Evolutionary conservation across 1,140 invertebrate genomes (phyloP).

Genomic region (Cardiocondyla obscurior): DNA sequence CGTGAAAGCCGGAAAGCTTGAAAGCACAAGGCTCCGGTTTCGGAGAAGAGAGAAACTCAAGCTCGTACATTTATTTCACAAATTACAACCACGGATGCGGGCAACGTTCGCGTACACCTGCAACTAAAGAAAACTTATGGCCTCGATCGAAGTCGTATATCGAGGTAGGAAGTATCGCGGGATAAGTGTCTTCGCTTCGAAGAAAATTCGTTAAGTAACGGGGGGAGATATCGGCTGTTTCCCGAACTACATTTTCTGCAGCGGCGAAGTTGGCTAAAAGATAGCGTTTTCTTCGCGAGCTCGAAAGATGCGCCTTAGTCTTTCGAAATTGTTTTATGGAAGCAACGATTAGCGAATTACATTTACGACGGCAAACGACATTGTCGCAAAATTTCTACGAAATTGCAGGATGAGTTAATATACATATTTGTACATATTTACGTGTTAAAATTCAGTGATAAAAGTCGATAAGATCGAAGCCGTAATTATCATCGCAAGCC

Average conservation of each 20-base stretch:
- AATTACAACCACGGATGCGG: slow-evolving; percentile 60
- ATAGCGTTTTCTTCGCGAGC: neutral
- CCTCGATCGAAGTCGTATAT: slow-evolving; percentile 65
- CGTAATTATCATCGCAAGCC: too few species aligned
- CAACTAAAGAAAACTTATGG: slow-evolving; percentile 62
- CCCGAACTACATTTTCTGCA: slow-evolving; percentile 37
- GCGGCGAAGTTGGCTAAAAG: slow-evolving; percentile 27
- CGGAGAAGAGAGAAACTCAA: slow-evolving; percentile 47
- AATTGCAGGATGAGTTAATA: too few species aligned
- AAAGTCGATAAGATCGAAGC: neutral
- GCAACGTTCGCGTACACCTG: slow-evolving; percentile 63
- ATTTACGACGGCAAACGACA: neutral
- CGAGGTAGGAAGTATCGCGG: slow-evolving; percentile 49
- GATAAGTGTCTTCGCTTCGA: slow-evolving; percentile 61
- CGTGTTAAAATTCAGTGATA: neutral
- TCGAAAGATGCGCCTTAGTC: neutral
- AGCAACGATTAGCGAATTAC: neutral
- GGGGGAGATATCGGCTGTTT: slow-evolving; percentile 40
- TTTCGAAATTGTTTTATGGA: neutral
- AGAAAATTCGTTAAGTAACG: slow-evolving; percentile 60
- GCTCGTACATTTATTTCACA: slow-evolving; percentile 64
- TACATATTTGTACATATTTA: too few species aligned
- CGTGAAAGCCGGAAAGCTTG: slow-evolving; percentile 38
- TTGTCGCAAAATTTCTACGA: neutral
- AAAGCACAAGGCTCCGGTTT: slow-evolving; percentile 39